phyloP scores from a whole-genome alignment of 2,113 vertebrate species.

The Hemicordylus capensis region DNA sequence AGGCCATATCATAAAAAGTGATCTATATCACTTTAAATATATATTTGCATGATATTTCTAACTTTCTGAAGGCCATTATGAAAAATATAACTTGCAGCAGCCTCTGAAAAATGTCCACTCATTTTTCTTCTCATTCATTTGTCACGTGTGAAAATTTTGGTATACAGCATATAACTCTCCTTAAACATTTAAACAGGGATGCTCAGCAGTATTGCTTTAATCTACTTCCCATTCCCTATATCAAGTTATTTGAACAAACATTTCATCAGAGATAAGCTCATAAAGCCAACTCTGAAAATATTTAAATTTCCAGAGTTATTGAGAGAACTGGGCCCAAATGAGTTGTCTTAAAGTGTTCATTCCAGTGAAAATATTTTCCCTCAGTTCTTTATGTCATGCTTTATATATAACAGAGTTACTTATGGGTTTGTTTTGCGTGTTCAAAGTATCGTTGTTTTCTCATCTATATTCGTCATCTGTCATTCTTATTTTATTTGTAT shows the following conservation, averaged over 20 bases:
- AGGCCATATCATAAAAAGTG: not conserved
- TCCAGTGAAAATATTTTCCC: not conserved
- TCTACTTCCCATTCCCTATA: not conserved
- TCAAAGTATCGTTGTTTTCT: not conserved
- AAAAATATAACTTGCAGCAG: not conserved
- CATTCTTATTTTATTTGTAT: not conserved
- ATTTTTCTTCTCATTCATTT: not conserved
- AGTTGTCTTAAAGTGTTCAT: not conserved
- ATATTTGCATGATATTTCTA: too few relatives aligned
- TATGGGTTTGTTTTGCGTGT: not conserved
- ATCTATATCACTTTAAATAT: too few relatives aligned
- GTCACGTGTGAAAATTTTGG: not conserved
- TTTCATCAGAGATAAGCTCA: not conserved
- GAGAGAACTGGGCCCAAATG: not conserved
- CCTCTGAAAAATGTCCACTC: not conserved
- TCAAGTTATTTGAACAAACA: not conserved
- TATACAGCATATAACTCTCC: not conserved
- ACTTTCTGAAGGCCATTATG: not conserved
- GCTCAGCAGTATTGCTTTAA: not conserved
- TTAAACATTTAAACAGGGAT: not conserved
- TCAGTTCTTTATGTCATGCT: not conserved
- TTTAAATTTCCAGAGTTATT: not conserved
- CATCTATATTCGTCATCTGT: not conserved
- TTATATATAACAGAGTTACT: not conserved
- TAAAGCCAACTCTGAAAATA: not conserved